Evolutionary conservation across 2,888 invertebrate species (phyloP).

Genomic region (Arctia plantaginis): DNA sequence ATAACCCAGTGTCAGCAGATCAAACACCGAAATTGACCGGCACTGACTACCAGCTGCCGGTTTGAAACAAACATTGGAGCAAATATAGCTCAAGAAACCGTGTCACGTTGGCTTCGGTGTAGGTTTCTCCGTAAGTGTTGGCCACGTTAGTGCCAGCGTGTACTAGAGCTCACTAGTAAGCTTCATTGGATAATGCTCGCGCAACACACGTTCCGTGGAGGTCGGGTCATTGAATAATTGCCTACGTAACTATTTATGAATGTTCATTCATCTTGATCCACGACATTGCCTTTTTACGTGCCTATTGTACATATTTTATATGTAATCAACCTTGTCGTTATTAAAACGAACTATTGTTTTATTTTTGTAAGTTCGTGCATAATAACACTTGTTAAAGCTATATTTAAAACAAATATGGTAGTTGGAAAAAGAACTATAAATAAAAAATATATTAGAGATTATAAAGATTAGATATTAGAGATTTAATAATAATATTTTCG

Average conservation of each 20-base stretch:
- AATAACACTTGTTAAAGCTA: background rate
- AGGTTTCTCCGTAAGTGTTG: conserved; percentile 39
- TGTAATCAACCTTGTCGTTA: conserved; percentile 11
- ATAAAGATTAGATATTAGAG: too few species aligned
- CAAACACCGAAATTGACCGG: conserved; percentile 61
- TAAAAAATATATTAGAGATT: too few species aligned
- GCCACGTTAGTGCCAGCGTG: conserved; percentile 46
- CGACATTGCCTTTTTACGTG: conserved; percentile 13
- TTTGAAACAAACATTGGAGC: conserved; percentile 45
- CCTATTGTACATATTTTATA: conserved; percentile 8
- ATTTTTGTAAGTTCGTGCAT: conserved; percentile 6
- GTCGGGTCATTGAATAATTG: conserved; percentile 41
- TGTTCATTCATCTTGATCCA: conserved; percentile 38
- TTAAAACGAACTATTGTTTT: conserved; percentile 9
- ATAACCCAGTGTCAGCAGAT: conserved; percentile 69
- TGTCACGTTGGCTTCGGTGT: conserved; percentile 32
- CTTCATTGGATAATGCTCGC: conserved; percentile 56
- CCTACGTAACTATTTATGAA: conserved; percentile 25
- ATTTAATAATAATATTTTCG: too few species aligned
- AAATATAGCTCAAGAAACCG: conserved; percentile 38
- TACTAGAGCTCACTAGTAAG: conserved; percentile 57
- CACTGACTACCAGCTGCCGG: conserved; percentile 57
- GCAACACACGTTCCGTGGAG: conserved; percentile 44
- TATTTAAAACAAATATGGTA: background rate
- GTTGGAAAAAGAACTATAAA: too few species aligned